Base-by-base conservation (phyloP, 2,113 vertebrate species). In the Donacobius atricapilla region DNA sequence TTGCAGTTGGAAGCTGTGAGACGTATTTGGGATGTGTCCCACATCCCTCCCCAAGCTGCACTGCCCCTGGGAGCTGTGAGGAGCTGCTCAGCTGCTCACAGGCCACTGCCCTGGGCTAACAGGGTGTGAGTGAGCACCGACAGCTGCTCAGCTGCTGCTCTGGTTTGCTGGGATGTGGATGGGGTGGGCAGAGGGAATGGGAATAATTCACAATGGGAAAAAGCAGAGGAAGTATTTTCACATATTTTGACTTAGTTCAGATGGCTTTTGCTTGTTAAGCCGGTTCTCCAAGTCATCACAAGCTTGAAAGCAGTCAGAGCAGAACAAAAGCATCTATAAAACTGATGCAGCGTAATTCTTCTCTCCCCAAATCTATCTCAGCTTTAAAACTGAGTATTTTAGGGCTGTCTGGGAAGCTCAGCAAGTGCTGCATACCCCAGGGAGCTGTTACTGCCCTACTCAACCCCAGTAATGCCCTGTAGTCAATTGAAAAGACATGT, bases 41-140 rank as follows among this genome's bases (percentile, higher is more conserved):
- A 12, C 0, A 1, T 15, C 23, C 4, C 40, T 13, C 45, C 35
- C n/a, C 13, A 3, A 0, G 10, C 63, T 12, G 25, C 64, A 3
- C 20, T 11, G 65, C 35, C 42, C 15, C 8, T 13, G 42, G 89
- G 28, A 75, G 78, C 65, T 57, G 42, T 6, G 6, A 5, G 44
- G 23, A 51, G 86, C 45, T 65, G 90, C 76, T 48, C 25, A 2
- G 12, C 54, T 6, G 22, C 58, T 19, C 75, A 37, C 48, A 23
- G 40, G 22, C 60, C 63, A 2, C 58, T 42, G 50, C 39, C 66
- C 54, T 5, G 51, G 0, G n/a, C 6, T 18, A 24, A 10, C 20
- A 4, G 68, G 69, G 9, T 19, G 39, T 7, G 11, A 81, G 50
- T 7, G 18, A 48, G 16, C 35, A 5, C 4, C 6, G 42, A 20